Evolutionary conservation across 2,113 vertebrate species (phyloP).

Genomic region (Solea solea): DNA sequence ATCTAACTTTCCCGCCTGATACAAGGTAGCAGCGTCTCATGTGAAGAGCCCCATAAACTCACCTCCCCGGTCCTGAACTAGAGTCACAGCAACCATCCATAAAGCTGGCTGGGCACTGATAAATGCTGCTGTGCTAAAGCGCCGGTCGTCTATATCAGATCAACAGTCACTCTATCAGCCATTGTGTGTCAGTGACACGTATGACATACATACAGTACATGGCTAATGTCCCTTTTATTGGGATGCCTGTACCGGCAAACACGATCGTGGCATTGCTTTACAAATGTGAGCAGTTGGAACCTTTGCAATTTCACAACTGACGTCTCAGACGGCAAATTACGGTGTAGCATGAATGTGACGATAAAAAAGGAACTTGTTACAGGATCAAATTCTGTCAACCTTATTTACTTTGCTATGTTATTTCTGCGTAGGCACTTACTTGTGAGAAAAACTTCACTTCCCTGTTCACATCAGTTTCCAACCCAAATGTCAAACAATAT

Average conservation of each 20-base stretch:
- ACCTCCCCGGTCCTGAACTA: constrained; percentile 35
- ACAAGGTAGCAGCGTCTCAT: constrained; percentile 41
- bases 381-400: no score
- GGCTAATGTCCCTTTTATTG: background rate
- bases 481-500: constrained; percentile 33
- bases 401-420: background rate
- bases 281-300: background rate
- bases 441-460: constrained; percentile 29
- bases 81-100: constrained; percentile 54
- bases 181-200: constrained; percentile 34
- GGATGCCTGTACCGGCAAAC: no score
- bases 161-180: constrained; percentile 55
- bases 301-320: background rate
- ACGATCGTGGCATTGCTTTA: background rate
- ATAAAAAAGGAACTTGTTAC: background rate
- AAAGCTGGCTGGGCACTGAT: constrained; percentile 71
- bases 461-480: constrained; percentile 21
- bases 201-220: constrained; percentile 6
- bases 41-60: constrained; percentile 41
- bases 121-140: constrained; percentile 62
- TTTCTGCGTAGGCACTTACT: background rate
- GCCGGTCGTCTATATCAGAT: constrained; percentile 73
- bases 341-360: background rate
- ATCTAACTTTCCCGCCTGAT: constrained; percentile 49
- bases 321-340: background rate